phyloP scores from a whole-genome alignment of 2,888 invertebrate genomes.

The Troides helena region DNA sequence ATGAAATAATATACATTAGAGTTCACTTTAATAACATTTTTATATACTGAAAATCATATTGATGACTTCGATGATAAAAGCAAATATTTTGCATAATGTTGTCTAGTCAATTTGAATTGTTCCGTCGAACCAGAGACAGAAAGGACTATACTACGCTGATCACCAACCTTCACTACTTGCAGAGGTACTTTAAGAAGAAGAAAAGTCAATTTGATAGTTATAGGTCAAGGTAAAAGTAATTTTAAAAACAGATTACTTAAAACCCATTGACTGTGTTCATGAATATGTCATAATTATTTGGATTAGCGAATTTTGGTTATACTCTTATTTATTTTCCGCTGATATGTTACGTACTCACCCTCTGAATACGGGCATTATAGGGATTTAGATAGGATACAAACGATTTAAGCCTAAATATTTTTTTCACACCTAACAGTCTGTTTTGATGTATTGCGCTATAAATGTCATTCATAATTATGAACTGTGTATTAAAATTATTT shows the following conservation, averaged over 20 bases:
- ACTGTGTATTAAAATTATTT: not conserved
- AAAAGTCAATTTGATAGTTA: no score
- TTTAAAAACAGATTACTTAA: no score
- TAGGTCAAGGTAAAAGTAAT: no score
- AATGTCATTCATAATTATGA: slow-evolving; percentile 6
- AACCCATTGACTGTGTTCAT: not conserved
- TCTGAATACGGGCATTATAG: slow-evolving; percentile 14
- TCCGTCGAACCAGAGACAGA: no score
- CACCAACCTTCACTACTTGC: no score
- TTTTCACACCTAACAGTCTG: slow-evolving; percentile 12
- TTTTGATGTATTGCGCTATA: slow-evolving; percentile 18
- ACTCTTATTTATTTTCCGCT: slow-evolving; percentile 12
- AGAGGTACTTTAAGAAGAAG: no score
- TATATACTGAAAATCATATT: not conserved
- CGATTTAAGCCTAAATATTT: slow-evolving; percentile 11
- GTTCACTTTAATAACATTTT: not conserved
- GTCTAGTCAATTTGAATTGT: no score
- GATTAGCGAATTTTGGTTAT: not conserved
- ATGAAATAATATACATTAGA: not conserved
- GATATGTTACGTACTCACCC: slow-evolving; percentile 7
- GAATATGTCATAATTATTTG: not conserved
- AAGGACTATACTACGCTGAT: no score
- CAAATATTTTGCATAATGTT: no score
- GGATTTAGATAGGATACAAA: slow-evolving; percentile 12
- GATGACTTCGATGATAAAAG: no score